Percentiles rank a stretch among this genome's conserved stretches.
phyloP scores from a whole-genome alignment of 2,797 vertebrate genomes.

The Eremophila alpestris region DNA sequence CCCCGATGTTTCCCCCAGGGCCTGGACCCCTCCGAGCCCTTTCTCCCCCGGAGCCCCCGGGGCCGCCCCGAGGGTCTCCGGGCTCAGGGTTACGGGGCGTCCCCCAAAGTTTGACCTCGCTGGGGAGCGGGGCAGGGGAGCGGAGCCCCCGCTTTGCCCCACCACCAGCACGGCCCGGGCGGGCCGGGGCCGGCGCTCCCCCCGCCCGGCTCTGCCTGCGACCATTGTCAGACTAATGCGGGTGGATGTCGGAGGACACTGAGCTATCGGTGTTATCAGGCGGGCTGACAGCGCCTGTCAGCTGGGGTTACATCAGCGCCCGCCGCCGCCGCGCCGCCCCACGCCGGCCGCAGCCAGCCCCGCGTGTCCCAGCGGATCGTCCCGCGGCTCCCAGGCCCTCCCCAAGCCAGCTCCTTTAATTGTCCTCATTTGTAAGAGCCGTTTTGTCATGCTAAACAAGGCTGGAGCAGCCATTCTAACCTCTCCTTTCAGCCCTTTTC shows the following conservation, averaged over 20 bases:
- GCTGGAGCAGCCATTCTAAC: constrained; percentile 71
- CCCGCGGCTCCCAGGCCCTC: constrained; percentile 62
- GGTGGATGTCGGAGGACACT: constrained; percentile 74
- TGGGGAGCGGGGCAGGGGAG: not conserved
- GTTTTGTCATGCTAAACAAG: constrained; percentile 83
- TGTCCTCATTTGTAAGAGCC: constrained; percentile 75
- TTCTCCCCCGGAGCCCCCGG: not conserved
- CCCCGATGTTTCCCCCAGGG: not conserved
- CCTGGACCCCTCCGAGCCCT: not conserved
- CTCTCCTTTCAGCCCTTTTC: constrained; percentile 64
- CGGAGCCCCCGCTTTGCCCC: not conserved
- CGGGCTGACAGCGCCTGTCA: constrained; percentile 78
- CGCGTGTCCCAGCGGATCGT: constrained; percentile 40
- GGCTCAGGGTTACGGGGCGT: not conserved
- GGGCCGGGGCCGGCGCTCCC: not conserved
- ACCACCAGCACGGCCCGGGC: not conserved
- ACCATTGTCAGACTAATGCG: constrained; percentile 57
- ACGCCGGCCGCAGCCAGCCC: constrained; percentile 28
- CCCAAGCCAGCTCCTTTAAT: constrained; percentile 74
- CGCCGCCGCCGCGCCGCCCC: constrained; percentile 28
- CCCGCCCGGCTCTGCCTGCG: not conserved
- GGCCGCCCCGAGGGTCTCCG: not conserved
- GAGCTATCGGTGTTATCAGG: constrained; percentile 73
- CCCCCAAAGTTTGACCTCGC: not conserved
- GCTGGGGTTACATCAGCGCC: constrained; percentile 73